Base-by-base conservation (phyloP, 2,797 vertebrate genomes). In the Todus mexicanus region DNA sequence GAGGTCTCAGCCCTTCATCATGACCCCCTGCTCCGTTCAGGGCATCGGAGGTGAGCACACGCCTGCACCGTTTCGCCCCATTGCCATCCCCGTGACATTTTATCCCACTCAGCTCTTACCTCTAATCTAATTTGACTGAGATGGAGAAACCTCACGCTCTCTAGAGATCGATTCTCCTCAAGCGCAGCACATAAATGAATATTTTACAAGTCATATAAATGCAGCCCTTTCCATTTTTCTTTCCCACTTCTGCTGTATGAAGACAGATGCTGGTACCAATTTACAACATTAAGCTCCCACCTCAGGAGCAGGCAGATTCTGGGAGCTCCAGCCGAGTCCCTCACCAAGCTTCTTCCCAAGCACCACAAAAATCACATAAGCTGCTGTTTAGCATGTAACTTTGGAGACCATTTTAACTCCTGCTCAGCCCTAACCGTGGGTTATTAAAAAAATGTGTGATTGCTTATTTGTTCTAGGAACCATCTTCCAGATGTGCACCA, bases 161-260 rank as follows among this genome's bases (percentile, higher is more conserved):
- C 87, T 23, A 51, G 93, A 94, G 95, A 95, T 95, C 35, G 35
- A 96, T 92, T 89, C 69, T 92, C 69, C 70, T 77, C 50, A 13
- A 95, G 92, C 25, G 3, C 89, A 77, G 92, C 87, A 81, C 79
- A 72, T 72, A 65, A 91, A 95, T 96, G 87, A 95, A 93, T 96
- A 91, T 93, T 95, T 94, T 84, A 96, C 76, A 91, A 92, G 91
- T 45, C 70, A 17, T 57, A 95, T 31, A 92, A 91, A 87, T 35
- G 79, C 89, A 93, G 76, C 31, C 54, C 54, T 91, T 83, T 87
- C 89, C 66, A 87, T 95, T 94, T 92, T 72, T 65, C 84, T 86
- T 75, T 31, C 14, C 51, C 42, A 25, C 15, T 47, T 69, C n/a
- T 91, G 81, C 71, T 45, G 38, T 43, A 29, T 1, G 1, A 83